Percentiles rank a stretch among this genome's conserved stretches.
phyloP scores from a whole-genome alignment of 2,888 invertebrate genomes.

The Notodonta ziczac region DNA sequence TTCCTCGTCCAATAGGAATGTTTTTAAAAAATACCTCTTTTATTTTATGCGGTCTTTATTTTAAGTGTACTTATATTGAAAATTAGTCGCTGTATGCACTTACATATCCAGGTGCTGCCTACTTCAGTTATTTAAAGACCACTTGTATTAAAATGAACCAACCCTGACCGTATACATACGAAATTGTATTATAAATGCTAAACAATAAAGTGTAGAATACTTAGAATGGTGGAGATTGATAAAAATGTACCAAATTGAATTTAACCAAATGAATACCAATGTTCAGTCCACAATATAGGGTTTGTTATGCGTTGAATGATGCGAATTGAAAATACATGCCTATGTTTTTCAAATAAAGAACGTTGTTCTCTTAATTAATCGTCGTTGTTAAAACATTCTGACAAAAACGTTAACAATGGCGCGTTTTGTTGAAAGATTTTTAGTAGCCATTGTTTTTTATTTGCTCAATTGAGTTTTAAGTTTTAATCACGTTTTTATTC shows the following conservation, averaged over 20 bases:
- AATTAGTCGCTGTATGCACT: slow-evolving; percentile 22
- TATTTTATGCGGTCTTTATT: no score
- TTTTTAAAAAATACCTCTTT: no score
- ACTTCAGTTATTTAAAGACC: slow-evolving; percentile 4
- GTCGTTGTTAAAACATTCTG: slow-evolving; percentile 2
- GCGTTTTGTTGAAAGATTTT: slow-evolving; percentile 4
- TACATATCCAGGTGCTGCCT: slow-evolving; percentile 4
- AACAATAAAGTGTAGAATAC: slow-evolving; percentile 1
- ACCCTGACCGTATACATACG: background rate
- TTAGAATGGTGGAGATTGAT: background rate
- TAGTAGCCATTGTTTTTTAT: background rate
- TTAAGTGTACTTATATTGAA: slow-evolving; percentile 29
- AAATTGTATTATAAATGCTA: background rate
- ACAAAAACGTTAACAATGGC: background rate
- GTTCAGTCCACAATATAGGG: background rate
- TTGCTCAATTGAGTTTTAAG: slow-evolving; percentile 4
- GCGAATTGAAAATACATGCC: background rate
- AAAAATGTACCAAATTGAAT: background rate
- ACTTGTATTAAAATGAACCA: background rate
- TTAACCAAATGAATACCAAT: background rate
- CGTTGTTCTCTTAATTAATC: slow-evolving; percentile 5
- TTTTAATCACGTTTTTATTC: background rate
- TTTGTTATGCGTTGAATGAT: background rate
- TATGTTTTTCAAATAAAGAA: slow-evolving; percentile 11
- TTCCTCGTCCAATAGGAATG: no score